A percentile compares a stretch with the other conserved stretches of the same genome.
Evolutionary conservation across 2,888 invertebrate genomes (phyloP).

Genomic region (Candidula unifasciata): DNA sequence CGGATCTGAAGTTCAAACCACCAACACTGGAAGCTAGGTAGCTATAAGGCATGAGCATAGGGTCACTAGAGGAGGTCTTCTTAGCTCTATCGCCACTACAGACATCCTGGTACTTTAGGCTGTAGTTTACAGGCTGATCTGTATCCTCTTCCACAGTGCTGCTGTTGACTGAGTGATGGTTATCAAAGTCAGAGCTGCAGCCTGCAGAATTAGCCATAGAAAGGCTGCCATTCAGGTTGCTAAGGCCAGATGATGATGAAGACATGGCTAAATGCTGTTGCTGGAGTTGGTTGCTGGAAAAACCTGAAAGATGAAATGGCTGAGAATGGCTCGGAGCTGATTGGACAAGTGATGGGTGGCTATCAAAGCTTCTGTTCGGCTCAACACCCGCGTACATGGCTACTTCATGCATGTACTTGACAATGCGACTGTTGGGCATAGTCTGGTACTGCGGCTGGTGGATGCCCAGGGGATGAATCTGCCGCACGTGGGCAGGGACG

Average conservation of each 20-base stretch:
- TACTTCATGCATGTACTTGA: conserved; percentile 75
- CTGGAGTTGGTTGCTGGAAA: conserved; percentile 18
- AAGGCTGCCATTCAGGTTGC: conserved; percentile 2
- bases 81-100: conserved; percentile 33
- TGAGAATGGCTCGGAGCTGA: conserved; percentile 54
- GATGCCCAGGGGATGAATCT: not conserved
- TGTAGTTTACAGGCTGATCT: conserved; percentile 73
- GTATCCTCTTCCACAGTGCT: conserved; percentile 33
- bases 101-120: conserved; percentile 63
- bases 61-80: conserved; percentile 14
- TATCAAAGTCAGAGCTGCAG: not conserved
- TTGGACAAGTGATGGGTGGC: conserved; percentile 21
- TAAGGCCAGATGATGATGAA: conserved; percentile 26
- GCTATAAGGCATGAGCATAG: not conserved
- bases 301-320: not conserved
- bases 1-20: not conserved
- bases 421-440: conserved; percentile 68
- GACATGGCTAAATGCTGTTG: conserved; percentile 35
- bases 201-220: not conserved
- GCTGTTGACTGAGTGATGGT: not conserved
- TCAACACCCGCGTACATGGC: conserved; percentile 72
- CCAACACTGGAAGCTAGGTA: not conserved
- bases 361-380: conserved; percentile 9
- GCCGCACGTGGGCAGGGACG: conserved; percentile 34
- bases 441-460: conserved; percentile 1